phyloP scores from a whole-genome alignment of 2,888 invertebrate species.

The Patella caerulea region DNA sequence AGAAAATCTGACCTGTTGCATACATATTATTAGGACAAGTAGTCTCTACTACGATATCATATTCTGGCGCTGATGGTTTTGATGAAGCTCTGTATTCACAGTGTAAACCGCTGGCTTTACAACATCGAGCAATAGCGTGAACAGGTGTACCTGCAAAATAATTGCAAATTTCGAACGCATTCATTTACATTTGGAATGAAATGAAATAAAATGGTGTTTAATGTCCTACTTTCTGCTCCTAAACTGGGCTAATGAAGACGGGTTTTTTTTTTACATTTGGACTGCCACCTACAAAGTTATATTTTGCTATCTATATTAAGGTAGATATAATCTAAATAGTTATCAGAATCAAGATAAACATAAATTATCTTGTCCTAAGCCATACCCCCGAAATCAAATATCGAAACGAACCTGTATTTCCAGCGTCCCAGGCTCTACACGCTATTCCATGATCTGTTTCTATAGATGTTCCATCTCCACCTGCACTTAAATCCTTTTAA shows the following conservation, averaged over 20 bases:
- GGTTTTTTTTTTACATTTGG: no score
- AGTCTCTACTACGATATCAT: slow-evolving; percentile 7
- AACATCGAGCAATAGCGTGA: slow-evolving; percentile 22
- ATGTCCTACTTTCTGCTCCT: no score
- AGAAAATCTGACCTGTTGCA: slow-evolving; percentile 11
- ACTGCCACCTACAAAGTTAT: no score
- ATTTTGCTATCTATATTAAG: no score
- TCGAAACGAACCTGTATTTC: neutral
- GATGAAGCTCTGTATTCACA: slow-evolving; percentile 19
- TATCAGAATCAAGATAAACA: no score
- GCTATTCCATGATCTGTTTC: neutral
- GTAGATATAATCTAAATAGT: no score
- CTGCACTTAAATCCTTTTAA: neutral
- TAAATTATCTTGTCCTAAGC: no score
- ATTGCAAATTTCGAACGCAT: neutral
- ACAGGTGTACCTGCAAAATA: slow-evolving; percentile 2
- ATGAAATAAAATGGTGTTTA: no score
- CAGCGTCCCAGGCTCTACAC: neutral
- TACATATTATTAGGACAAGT: slow-evolving; percentile 12
- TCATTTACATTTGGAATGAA: no score
- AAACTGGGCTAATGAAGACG: no score
- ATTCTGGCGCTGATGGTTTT: neutral
- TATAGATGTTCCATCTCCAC: neutral
- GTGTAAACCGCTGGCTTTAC: slow-evolving; percentile 11
- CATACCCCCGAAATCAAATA: no score